Evolutionary conservation across 2,888 invertebrate genomes (phyloP), one percentile per base, ranked within the genome.

Genomic region (Drosophila tripunctata): DNA sequence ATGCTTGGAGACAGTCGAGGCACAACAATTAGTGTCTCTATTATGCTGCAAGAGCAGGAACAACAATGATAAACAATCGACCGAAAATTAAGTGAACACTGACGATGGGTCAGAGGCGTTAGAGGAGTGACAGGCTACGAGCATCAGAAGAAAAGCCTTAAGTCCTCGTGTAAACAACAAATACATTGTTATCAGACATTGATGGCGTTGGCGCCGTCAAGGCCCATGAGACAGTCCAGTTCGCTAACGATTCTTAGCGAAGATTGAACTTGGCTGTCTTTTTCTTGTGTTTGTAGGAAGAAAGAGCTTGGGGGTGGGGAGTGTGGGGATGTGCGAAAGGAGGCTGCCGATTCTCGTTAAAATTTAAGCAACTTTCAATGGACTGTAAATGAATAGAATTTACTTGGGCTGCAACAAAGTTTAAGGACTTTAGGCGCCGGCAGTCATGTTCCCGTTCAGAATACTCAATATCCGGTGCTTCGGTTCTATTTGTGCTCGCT

Each of bases 311-410:
- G 8, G 24, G 2, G 10, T 7, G 33, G 14, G 19, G 5, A 35
- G 31, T 5, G 38, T 21, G 14, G 8, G 40, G 1, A 10, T n/a
- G 31, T 7, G 17, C 6, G 22, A 4, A 12, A 24, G 33, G 17
- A n/a, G 7, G 0, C 14, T 24, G 64, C 22, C 58, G 40, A 52
- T 63, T 68, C 80, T 80, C 64, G 75, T 75, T 84, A 75, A 84
- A 87, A 75, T 87, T 81, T 78, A 75, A 87, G 82, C 66, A 75
- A 82, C 73, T 78, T 85, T 81, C 85, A 82, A 75, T 84, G 82
- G 73, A 84, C 82, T 78, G 78, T 71, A 81, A 83, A 81, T 83
- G 80, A 81, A 75, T 68, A 58, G 71, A 71, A 75, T 75, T 81
- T 50, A 56, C 44, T 56, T 55, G 41, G 56, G 27, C 51, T 63